Percentiles rank a stretch among this genome's conserved stretches.
Conservation (phyloP, 35 echinoderm and acorn worm species). For the Lytechinus pictus region DNA sequence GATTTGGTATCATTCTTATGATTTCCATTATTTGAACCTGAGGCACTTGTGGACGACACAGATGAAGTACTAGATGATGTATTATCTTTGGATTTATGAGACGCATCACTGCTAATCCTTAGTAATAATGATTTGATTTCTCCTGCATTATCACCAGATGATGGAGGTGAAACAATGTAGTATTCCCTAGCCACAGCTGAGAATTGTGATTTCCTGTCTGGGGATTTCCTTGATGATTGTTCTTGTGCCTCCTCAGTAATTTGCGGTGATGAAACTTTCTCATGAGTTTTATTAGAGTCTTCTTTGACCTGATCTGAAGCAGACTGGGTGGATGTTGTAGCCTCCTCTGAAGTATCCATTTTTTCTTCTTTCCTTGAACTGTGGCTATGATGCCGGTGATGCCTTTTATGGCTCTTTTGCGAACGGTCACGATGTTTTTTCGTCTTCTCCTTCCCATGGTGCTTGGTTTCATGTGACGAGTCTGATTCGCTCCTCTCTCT, state of each 20-base stretch:
- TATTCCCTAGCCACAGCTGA: slow-evolving; percentile 66
- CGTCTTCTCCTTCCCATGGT: slow-evolving; percentile 61
- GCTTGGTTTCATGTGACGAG: slow-evolving; percentile 53
- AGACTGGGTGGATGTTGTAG: slow-evolving; percentile 49
- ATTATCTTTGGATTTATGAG: slow-evolving; percentile 64
- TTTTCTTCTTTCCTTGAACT: slow-evolving; percentile 74
- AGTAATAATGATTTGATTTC: slow-evolving; percentile 90
- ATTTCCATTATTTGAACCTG: slow-evolving; percentile 47
- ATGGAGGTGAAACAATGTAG: slow-evolving; percentile 89
- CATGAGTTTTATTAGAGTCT: slow-evolving; percentile 54
- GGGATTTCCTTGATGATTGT: background rate
- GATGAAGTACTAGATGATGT: slow-evolving; percentile 59
- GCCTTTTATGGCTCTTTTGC: slow-evolving; percentile 80
- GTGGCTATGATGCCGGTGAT: slow-evolving; percentile 74
- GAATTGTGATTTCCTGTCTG: slow-evolving; percentile 55
- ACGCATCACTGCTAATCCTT: slow-evolving; percentile 53
- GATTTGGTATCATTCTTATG: slow-evolving; percentile 42
- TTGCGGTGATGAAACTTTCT: slow-evolving; percentile 56
- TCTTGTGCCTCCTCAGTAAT: slow-evolving; percentile 14
- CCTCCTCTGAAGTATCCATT: slow-evolving; percentile 49
- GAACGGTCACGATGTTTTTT: slow-evolving; percentile 84
- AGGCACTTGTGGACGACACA: slow-evolving; percentile 80
- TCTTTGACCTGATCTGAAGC: slow-evolving; percentile 43
- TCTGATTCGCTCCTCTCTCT: slow-evolving; percentile 45
- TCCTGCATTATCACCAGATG: slow-evolving; percentile 72